Evolutionary conservation across 2,113 vertebrate species (phyloP).

Genomic region (Laterallus jamaicensis): DNA sequence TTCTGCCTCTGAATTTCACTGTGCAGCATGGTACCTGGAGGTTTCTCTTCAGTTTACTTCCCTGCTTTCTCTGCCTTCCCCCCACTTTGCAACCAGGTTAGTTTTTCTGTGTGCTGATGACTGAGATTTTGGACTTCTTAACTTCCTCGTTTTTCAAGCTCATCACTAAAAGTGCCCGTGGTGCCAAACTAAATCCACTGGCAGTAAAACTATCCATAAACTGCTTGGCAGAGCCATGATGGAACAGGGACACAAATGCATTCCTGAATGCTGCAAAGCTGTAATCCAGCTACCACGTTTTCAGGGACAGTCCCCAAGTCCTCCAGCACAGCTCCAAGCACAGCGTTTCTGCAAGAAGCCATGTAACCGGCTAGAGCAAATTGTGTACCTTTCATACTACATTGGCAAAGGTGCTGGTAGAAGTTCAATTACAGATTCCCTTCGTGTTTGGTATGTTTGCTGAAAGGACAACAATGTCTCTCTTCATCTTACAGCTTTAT

Average conservation of each 20-base stretch:
- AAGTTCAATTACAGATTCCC: slow-evolving; percentile 8
- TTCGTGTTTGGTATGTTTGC: background rate
- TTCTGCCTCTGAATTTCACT: background rate
- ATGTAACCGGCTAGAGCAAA: background rate
- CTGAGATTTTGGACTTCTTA: background rate
- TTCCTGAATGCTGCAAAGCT: background rate
- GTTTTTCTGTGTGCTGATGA: background rate
- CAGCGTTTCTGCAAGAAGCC: background rate
- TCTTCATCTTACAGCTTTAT: slow-evolving; percentile 32
- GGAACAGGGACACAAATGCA: background rate
- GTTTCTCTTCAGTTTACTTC: background rate
- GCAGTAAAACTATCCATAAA: background rate
- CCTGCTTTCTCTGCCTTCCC: background rate
- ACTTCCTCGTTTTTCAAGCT: background rate
- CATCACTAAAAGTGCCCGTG: background rate
- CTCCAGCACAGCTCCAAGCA: background rate
- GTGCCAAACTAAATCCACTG: background rate
- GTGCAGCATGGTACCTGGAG: background rate
- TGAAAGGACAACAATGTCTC: slow-evolving; percentile 24
- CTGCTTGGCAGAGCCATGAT: background rate
- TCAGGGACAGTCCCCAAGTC: background rate
- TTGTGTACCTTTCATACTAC: background rate
- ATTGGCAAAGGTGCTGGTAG: background rate
- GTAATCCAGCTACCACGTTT: background rate
- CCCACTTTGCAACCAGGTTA: background rate